A percentile compares a stretch with the other conserved stretches of the same genome.
Conservation (phyloP, 2,888 invertebrate genomes). For the Coremacera marginata region DNA sequence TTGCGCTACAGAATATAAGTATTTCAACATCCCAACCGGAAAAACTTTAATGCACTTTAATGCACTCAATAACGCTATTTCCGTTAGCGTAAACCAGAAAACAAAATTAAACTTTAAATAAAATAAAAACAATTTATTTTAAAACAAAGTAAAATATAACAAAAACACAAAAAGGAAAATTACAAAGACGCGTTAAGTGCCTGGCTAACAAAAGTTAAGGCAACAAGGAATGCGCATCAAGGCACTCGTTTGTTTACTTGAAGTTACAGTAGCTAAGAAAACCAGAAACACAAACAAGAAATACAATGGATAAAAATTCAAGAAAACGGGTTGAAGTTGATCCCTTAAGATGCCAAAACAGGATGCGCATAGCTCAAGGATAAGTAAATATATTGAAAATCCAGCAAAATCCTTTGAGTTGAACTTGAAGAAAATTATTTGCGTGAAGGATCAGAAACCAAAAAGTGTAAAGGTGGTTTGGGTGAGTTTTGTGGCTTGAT, state of each 20-base stretch:
- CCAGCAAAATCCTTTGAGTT: neutral
- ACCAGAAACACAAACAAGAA: neutral
- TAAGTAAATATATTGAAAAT: neutral
- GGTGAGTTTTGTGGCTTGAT: no score
- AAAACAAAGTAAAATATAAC: neutral
- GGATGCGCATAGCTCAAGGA: neutral
- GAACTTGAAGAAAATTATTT: slow-evolving; percentile 15
- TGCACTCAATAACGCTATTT: slow-evolving; percentile 28
- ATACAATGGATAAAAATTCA: neutral
- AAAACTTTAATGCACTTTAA: slow-evolving; percentile 41
- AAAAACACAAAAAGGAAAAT: neutral
- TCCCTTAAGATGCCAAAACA: slow-evolving; percentile 12
- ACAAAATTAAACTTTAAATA: neutral
- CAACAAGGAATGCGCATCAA: slow-evolving; percentile 12
- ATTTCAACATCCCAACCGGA: slow-evolving; percentile 24
- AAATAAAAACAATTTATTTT: neutral
- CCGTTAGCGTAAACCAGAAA: slow-evolving; percentile 5
- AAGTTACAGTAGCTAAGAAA: neutral
- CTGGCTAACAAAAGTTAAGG: neutral
- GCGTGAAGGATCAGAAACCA: neutral
- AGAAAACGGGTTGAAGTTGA: neutral
- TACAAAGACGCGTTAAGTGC: neutral
- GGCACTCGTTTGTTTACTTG: slow-evolving; percentile 15
- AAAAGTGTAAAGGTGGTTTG: neutral
- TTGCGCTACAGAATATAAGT: neutral